Evolutionary conservation across 2,888 invertebrate genomes (phyloP).

Genomic region (Habrosyne pyritoides): DNA sequence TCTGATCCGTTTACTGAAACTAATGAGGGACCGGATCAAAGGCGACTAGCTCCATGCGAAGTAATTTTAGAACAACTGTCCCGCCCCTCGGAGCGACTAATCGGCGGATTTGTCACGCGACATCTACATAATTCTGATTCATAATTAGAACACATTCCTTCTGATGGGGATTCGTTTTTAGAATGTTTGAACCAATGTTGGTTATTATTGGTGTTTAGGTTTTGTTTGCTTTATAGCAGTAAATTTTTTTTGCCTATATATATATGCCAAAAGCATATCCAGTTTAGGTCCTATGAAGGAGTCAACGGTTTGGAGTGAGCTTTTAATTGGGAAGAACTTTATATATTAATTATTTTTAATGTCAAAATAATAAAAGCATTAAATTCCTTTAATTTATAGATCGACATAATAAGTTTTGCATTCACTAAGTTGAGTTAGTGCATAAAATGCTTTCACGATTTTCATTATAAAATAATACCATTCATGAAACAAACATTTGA

Average conservation of each 20-base stretch:
- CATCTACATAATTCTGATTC: constrained; percentile 14
- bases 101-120: constrained; percentile 34
- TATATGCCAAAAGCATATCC: too few relatives aligned
- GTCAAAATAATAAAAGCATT: too few relatives aligned
- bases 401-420: too few relatives aligned
- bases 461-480: neutral
- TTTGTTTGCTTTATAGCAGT: neutral
- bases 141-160: constrained; percentile 15
- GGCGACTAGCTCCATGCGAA: constrained; percentile 25
- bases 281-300: too few relatives aligned
- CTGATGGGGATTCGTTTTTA: neutral
- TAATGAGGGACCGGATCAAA: constrained; percentile 39
- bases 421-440: too few relatives aligned
- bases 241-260: neutral
- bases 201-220: neutral
- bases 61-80: constrained; percentile 50
- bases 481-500: neutral
- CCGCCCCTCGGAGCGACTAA: constrained; percentile 24
- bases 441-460: too few relatives aligned
- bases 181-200: constrained; percentile 3
- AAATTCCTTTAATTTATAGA: too few relatives aligned
- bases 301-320: too few relatives aligned
- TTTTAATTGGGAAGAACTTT: too few relatives aligned
- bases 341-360: too few relatives aligned
- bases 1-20: constrained; percentile 16